Percentiles rank a stretch among this genome's conserved stretches.
These are phyloP conservation scores for Rhabdomys pumilio DNA, from an alignment of 2,797 vertebrate genomes.

Conservation along the genomic window DNA sequence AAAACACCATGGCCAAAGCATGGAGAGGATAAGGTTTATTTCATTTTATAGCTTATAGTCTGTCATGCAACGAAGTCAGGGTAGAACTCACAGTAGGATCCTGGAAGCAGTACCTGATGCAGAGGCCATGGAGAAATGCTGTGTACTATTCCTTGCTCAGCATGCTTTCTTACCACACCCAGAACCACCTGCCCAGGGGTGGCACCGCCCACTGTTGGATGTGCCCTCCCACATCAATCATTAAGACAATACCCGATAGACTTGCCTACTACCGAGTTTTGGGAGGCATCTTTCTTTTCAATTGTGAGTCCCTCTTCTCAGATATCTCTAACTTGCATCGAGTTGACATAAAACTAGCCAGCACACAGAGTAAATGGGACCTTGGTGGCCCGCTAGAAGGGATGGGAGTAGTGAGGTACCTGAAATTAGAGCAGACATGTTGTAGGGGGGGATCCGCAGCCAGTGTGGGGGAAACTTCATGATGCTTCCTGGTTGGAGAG, in stretches of 20 bases:
- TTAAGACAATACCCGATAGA: not conserved
- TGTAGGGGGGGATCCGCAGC: slow-evolving; percentile 87
- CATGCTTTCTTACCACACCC: not conserved
- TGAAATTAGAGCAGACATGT: slow-evolving; percentile 85
- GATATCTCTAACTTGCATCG: not conserved
- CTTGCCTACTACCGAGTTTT: not conserved
- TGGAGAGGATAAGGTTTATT: not conserved
- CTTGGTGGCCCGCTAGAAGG: fast-evolving
- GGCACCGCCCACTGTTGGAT: not conserved
- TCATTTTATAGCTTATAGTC: not conserved
- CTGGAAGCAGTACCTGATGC: not conserved
- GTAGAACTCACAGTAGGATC: not conserved
- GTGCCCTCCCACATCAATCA: not conserved
- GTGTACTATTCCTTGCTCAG: not conserved
- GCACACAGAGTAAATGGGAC: fast-evolving
- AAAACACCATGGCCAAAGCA: not conserved
- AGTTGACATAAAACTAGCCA: not conserved
- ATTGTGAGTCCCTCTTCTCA: not conserved
- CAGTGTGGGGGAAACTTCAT: slow-evolving; percentile 85
- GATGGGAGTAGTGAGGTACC: slow-evolving; percentile 86
- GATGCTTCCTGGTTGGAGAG: not conserved
- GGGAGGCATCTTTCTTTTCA: not conserved
- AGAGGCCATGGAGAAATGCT: not conserved
- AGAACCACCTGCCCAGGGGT: no score
- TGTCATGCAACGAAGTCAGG: not conserved